Conservation (phyloP, 2,797 vertebrate genomes). For the Hapalemur alaotrensis region DNA sequence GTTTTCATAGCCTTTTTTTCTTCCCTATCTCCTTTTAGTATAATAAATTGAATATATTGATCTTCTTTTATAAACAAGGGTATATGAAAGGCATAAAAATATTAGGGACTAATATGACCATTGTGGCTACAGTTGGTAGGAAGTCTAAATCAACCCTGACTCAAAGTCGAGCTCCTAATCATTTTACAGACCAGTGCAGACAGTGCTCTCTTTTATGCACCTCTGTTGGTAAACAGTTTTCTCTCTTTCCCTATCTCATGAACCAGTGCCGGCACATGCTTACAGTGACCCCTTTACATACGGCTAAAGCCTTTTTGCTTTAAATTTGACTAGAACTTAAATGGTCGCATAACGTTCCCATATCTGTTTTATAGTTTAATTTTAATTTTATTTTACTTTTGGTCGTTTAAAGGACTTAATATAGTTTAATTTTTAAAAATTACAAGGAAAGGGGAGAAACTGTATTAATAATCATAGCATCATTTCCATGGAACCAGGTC, state of each 20-base stretch:
- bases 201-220: neutral
- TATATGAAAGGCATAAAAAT: neutral
- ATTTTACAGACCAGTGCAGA: neutral
- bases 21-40: neutral
- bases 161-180: neutral
- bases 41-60: neutral
- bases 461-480: conserved; percentile 14
- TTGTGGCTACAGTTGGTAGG: neutral
- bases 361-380: conserved; percentile 19
- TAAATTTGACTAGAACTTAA: conserved; percentile 36
- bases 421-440: conserved; percentile 17
- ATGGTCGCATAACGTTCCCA: neutral
- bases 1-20: neutral
- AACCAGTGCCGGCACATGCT: neutral
- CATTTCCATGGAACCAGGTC: conserved; percentile 4
- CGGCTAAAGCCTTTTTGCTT: neutral
- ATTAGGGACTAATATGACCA: neutral
- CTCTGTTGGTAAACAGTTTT: neutral
- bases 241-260: neutral
- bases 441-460: neutral
- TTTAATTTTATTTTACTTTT: neutral
- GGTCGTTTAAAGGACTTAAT: neutral
- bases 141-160: neutral
- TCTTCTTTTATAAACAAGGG: neutral
- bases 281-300: neutral